Evolutionary conservation across 2,888 invertebrate genomes (phyloP).

Genomic region (Thecophora atra): DNA sequence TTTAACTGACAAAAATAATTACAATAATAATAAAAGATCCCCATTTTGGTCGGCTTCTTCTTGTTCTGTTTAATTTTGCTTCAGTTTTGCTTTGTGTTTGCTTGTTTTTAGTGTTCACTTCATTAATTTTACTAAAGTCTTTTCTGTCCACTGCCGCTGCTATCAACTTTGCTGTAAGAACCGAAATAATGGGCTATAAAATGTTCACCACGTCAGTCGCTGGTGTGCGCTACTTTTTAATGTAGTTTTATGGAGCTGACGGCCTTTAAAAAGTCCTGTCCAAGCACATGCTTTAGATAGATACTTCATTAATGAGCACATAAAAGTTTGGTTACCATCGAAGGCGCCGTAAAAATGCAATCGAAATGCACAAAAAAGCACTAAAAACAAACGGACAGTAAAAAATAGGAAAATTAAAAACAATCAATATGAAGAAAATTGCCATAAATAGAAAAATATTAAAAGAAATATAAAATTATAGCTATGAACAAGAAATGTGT

Average conservation of each 20-base stretch:
- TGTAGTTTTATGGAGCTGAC: too few species aligned
- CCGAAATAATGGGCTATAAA: conserved; percentile 16
- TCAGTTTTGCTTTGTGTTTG: too few species aligned
- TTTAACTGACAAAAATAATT: too few species aligned
- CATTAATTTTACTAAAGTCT: neutral
- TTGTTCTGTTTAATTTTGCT: too few species aligned
- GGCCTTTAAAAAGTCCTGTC: neutral
- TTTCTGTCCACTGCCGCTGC: neutral
- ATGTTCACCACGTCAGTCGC: neutral
- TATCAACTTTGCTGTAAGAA: neutral
- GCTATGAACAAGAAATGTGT: too few species aligned
- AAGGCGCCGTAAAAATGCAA: neutral
- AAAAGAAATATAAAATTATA: too few species aligned
- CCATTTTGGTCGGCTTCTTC: neutral
- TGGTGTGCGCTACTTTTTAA: neutral
- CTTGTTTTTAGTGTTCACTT: neutral
- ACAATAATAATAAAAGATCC: too few species aligned
- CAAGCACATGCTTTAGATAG: neutral
- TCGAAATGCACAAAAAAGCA: neutral
- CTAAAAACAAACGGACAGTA: neutral
- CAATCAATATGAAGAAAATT: neutral
- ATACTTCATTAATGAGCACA: neutral
- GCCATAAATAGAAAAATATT: too few species aligned
- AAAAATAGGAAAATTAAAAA: conserved; percentile 5
- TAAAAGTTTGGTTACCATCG: neutral